Evolutionary conservation across 2,797 vertebrate genomes (phyloP), one percentile per base, ranked within the genome.

Genomic region (Chromis chromis): DNA sequence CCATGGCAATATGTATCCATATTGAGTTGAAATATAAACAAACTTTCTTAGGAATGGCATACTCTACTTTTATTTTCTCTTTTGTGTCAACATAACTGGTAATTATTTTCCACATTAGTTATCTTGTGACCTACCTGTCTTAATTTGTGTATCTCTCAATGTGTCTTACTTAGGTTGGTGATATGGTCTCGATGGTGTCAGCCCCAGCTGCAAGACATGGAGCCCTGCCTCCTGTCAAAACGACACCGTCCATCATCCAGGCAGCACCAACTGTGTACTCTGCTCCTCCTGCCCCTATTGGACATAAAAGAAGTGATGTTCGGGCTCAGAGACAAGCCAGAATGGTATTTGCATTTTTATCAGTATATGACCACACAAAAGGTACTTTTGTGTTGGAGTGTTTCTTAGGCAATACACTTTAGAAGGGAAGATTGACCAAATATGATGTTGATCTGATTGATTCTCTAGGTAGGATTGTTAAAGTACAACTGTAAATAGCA

Each of bases 231-330:
- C 69, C 93, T 1, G 77, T 91, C 10, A 96, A 96, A 77, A 86
- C 91, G 0, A 93, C 94, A 0, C 94, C 95, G 1, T 94, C 94
- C 0, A 87, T 96, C 64, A 94, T 96, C 82, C 95, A 96, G 88
- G 96, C 95, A 0, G 95, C 96, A 1, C 95, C 96, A 0, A 96
- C 96, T 0, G 95, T 96, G 4, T 96, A 96, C 82, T 93, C 93
- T 0, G 91, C 95, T 2, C 95, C 95, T 1, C 93, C 95, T 0
- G 86, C 89, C 3, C 66, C 85, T 0, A 22, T n/a, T 8, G 85
- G 74, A 28, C 73, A 88, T 3, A 95, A 91, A 50, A 93, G 89
- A 74, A 70, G 74, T 3, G 96, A 96, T 59, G 77, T 93, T 7
- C 88, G 94, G 49, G 90, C 92, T 7, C 91, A 91, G 75, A 89